Conservation (phyloP, 2,888 invertebrate genomes). For the Apomyelois bistriatella region DNA sequence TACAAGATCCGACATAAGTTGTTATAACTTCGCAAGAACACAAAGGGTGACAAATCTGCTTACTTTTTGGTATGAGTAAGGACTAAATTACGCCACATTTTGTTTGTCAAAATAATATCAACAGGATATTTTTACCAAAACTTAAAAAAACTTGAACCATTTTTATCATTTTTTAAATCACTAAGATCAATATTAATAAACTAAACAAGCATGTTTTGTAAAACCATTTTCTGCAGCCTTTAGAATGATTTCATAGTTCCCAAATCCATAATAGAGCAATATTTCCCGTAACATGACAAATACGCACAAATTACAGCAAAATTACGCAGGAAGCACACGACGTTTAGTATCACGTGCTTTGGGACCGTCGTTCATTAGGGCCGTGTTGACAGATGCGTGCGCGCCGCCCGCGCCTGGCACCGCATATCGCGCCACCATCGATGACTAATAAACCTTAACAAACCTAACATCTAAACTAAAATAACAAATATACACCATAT, state of each 20-base stretch:
- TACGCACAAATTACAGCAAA: slow-evolving; percentile 77
- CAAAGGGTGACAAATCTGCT: too few relatives aligned
- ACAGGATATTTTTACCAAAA: too few relatives aligned
- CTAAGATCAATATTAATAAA: too few relatives aligned
- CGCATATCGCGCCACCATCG: slow-evolving; percentile 77
- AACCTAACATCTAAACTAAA: slow-evolving; percentile 25
- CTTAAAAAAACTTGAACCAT: too few relatives aligned
- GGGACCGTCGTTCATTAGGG: slow-evolving; percentile 78
- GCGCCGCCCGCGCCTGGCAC: slow-evolving; percentile 75
- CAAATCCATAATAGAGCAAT: slow-evolving; percentile 48
- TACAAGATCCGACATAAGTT: too few relatives aligned
- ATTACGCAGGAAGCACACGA: slow-evolving; percentile 70
- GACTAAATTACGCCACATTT: too few relatives aligned
- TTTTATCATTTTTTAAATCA: too few relatives aligned
- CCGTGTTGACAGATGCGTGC: slow-evolving; percentile 78
- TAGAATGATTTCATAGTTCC: background rate
- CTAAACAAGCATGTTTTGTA: too few relatives aligned
- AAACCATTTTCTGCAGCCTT: too few relatives aligned
- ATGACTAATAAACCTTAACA: slow-evolving; percentile 73
- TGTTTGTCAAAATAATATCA: too few relatives aligned
- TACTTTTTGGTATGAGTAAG: too few relatives aligned
- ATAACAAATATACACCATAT: slow-evolving; percentile 22
- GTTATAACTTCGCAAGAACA: too few relatives aligned
- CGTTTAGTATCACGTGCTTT: slow-evolving; percentile 76
- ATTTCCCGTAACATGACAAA: slow-evolving; percentile 73